A percentile compares a stretch with the other conserved stretches of the same genome.
Evolutionary conservation across 2,888 invertebrate genomes (phyloP).

Genomic region (Barypeithes pellucidus): DNA sequence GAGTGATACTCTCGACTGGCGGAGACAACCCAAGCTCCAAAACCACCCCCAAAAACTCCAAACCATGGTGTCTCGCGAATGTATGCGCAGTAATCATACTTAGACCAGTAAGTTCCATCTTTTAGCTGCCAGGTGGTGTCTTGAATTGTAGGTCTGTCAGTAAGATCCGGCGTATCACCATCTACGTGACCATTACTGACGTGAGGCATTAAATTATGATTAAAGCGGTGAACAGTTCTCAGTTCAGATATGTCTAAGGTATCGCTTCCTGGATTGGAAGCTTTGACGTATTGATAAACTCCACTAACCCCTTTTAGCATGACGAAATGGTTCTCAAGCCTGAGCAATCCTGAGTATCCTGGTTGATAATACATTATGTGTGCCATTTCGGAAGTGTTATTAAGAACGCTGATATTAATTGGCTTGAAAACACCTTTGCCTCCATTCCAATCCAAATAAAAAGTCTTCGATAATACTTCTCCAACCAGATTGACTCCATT

Average conservation of each 20-base stretch:
- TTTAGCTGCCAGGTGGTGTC: constrained; percentile 37
- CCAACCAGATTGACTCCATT: constrained; percentile 30
- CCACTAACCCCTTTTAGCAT: constrained; percentile 27
- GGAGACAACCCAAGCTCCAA: constrained; percentile 30
- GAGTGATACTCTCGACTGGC: constrained; percentile 29
- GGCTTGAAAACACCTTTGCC: constrained; percentile 23
- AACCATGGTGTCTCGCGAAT: constrained; percentile 40
- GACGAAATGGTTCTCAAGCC: constrained; percentile 29
- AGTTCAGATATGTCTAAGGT: constrained; percentile 27
- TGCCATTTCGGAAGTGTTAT: constrained; percentile 18
- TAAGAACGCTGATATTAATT: constrained; percentile 11
- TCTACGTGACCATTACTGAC: constrained; percentile 20
- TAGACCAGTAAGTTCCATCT: constrained; percentile 37
- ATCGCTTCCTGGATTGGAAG: neutral
- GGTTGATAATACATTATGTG: constrained; percentile 36
- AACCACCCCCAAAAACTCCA: constrained; percentile 33
- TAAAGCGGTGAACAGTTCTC: constrained; percentile 27
- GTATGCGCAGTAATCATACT: constrained; percentile 31
- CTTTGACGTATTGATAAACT: constrained; percentile 32
- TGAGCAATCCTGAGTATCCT: neutral
- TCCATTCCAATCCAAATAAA: constrained; percentile 40
- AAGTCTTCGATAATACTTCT: constrained; percentile 21
- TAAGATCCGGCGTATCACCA: constrained; percentile 25
- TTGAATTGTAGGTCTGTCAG: constrained; percentile 21
- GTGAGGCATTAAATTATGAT: neutral